Conservation (phyloP, 2,797 vertebrate genomes). For the Numenius phaeopus region DNA sequence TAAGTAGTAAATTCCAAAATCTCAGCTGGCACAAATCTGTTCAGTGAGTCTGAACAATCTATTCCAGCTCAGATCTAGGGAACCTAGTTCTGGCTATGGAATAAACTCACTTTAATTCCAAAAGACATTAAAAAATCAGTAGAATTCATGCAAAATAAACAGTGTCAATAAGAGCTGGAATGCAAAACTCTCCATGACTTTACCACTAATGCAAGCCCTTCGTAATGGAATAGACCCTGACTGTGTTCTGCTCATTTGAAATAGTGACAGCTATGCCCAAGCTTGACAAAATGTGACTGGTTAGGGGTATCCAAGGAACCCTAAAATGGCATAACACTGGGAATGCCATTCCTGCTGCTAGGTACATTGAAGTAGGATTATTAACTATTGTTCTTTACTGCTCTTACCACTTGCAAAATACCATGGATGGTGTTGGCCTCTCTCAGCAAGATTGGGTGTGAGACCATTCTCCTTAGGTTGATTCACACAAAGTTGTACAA, state of each 20-base stretch:
- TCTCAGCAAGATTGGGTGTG: background rate
- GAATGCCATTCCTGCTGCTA: background rate
- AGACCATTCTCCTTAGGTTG: background rate
- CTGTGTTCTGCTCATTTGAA: background rate
- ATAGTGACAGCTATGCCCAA: background rate
- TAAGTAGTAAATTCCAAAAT: background rate
- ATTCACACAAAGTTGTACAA: background rate
- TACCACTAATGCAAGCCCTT: background rate
- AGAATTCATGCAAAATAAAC: background rate
- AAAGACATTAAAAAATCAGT: background rate
- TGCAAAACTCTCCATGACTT: background rate
- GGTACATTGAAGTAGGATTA: background rate
- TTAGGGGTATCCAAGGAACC: background rate
- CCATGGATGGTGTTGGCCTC: background rate
- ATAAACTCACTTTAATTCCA: background rate
- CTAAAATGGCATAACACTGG: accelerated
- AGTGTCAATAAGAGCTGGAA: background rate
- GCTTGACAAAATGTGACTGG: background rate
- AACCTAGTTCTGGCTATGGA: background rate
- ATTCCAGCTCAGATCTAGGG: background rate
- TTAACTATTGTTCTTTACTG: background rate
- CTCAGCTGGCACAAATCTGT: background rate
- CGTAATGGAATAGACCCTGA: background rate
- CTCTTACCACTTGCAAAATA: background rate
- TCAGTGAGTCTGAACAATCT: background rate